Conservation (phyloP, 2,113 vertebrate genomes). For the Terrapene triunguis region DNA sequence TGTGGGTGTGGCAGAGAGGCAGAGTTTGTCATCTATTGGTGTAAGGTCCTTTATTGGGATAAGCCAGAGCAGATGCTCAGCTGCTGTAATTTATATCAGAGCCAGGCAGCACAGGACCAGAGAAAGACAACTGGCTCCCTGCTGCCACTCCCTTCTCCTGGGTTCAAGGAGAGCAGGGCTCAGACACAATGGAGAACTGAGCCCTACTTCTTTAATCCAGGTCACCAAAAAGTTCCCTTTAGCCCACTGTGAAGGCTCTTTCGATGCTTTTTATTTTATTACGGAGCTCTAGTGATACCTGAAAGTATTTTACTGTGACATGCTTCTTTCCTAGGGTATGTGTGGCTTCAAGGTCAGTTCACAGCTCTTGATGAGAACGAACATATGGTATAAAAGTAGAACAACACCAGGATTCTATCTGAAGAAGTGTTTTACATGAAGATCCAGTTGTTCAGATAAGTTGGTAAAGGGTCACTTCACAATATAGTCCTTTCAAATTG, state of each 20-base stretch:
- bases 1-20: fast-evolving
- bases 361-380: background rate
- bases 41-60: fast-evolving
- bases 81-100: background rate
- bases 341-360: background rate
- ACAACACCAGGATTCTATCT: background rate
- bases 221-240: fast-evolving
- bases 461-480: constrained; percentile 67
- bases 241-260: fast-evolving
- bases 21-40: fast-evolving
- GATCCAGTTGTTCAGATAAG: background rate
- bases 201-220: background rate
- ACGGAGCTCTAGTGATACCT: background rate
- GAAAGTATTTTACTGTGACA: background rate
- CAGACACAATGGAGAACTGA: background rate
- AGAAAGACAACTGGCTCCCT: background rate
- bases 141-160: background rate
- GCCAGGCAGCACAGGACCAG: background rate
- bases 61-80: background rate
- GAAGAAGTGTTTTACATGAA: background rate
- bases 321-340: fast-evolving
- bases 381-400: background rate
- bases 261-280: background rate
- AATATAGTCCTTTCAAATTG: constrained; percentile 64
- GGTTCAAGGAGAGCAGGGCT: background rate